Conservation (phyloP, 2,113 vertebrate species). For the Tretioscincus oriximinensis region DNA sequence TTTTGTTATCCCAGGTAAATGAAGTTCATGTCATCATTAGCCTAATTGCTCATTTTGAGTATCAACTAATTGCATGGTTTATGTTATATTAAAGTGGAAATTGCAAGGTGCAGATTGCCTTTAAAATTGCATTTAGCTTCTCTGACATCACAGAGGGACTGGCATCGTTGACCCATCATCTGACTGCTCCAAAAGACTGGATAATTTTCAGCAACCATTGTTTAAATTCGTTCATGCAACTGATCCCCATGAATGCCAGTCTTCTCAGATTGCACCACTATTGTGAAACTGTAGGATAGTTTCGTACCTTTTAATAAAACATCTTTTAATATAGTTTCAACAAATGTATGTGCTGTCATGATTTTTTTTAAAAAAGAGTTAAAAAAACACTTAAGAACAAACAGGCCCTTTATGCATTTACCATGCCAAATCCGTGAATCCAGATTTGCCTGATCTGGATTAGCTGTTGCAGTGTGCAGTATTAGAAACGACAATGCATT, state of each 20-base stretch:
- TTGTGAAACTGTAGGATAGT: background rate
- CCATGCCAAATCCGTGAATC: no score
- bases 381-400: constrained; percentile 9
- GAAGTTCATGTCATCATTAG: background rate
- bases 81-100: background rate
- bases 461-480: no score
- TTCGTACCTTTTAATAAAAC: background rate
- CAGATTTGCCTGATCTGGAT: no score
- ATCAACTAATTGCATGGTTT: background rate
- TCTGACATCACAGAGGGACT: background rate
- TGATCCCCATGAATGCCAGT: background rate
- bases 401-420: no score
- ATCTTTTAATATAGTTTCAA: no score
- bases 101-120: background rate
- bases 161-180: background rate
- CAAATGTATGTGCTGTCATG: background rate
- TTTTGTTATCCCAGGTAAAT: background rate
- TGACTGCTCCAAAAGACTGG: background rate
- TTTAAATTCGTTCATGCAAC: background rate
- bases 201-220: background rate
- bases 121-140: background rate
- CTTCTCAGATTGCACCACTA: background rate
- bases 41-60: background rate
- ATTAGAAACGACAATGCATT: no score
- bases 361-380: constrained; percentile 10